Base-by-base conservation (phyloP, 2,113 vertebrate genomes). In the human (Homo sapiens) region DNA sequence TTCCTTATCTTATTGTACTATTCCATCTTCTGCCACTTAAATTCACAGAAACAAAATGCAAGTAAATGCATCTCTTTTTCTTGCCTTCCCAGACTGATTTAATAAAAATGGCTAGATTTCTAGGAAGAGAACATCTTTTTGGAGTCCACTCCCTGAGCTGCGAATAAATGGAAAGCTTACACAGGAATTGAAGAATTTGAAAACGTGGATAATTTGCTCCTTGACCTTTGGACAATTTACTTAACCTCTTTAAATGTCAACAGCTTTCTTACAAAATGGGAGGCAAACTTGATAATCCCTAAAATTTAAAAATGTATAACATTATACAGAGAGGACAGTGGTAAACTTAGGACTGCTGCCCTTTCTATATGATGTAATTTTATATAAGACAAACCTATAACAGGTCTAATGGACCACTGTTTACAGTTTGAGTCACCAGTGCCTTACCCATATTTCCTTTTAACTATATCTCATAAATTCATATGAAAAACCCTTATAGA, bases 51-150 rank as follows among this genome's bases (percentile, higher is more conserved):
- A 89, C 43, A 90, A 94, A 95, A 16, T 57, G 22, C 76, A 61
- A 93, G 72, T 38, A 91, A 93, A 66, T 89, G 78, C 89, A 40
- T 97, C 45, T 50, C 2, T 90, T 96, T 80, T 59, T 40, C 32
- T 30, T 93, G 35, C 45, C 38, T 97, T 96, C 55, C 83, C 83
- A 96, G 90, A 92, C 40, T 68, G 92, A 96, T 66, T 96, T 96
- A 85, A 73, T 87, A 92, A 94, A 95, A 97, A 90, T 73, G 30
- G 22, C 61, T 93, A 48, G 55, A 85, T 90, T 97, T 97, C 90
- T 97, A 92, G 94, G 87, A 96, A 97, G 70, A 96, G 45, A 50
- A 10, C 61, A 93, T 95, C 20, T 82, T 75, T 97, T 68, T 76
- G 61, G 81, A 87, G 43, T 32, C 70, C 30, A 50, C 35, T 96